Conservation (phyloP, 2,797 vertebrate genomes). For the Paratrypauchen microcephalus region DNA sequence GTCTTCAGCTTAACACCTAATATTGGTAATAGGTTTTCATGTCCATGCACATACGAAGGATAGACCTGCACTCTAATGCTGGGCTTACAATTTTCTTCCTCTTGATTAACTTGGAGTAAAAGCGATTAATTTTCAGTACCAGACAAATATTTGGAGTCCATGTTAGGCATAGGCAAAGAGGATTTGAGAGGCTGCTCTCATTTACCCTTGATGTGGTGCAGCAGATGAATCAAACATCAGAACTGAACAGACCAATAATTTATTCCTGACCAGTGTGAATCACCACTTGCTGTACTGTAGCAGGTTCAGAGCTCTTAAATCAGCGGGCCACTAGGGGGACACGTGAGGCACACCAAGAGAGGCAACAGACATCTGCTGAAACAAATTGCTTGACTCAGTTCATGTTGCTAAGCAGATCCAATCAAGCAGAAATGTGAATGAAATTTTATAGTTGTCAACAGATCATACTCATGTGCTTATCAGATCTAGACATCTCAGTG, state of each 20-base stretch:
- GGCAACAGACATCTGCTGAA: slow-evolving; percentile 44
- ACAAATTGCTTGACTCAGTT: slow-evolving; percentile 35
- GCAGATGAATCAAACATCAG: slow-evolving; percentile 40
- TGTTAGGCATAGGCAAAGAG: not conserved
- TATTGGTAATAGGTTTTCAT: not conserved
- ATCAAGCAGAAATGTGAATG: slow-evolving; percentile 12
- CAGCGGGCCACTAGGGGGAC: slow-evolving; percentile 28
- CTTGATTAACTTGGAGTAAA: not conserved
- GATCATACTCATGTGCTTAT: too few species aligned
- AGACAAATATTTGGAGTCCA: slow-evolving; percentile 19
- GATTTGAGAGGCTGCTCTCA: slow-evolving; percentile 16
- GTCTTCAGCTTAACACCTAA: too few species aligned
- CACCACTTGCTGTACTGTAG: slow-evolving; percentile 27
- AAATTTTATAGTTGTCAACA: slow-evolving; percentile 10
- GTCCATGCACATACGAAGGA: not conserved
- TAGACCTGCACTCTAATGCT: not conserved
- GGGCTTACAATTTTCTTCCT: not conserved
- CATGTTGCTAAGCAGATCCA: slow-evolving; percentile 57
- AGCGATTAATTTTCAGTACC: slow-evolving; percentile 19
- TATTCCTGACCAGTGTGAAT: slow-evolving; percentile 35
- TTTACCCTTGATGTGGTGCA: slow-evolving; percentile 7
- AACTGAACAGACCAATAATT: slow-evolving; percentile 36
- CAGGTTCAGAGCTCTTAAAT: slow-evolving; percentile 32
- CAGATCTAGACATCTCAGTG: too few species aligned
- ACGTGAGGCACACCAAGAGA: slow-evolving; percentile 39